These are phyloP conservation scores for Illadopsis cleaveri DNA, from an alignment of 2,113 vertebrate species.

Conservation along the genomic window DNA sequence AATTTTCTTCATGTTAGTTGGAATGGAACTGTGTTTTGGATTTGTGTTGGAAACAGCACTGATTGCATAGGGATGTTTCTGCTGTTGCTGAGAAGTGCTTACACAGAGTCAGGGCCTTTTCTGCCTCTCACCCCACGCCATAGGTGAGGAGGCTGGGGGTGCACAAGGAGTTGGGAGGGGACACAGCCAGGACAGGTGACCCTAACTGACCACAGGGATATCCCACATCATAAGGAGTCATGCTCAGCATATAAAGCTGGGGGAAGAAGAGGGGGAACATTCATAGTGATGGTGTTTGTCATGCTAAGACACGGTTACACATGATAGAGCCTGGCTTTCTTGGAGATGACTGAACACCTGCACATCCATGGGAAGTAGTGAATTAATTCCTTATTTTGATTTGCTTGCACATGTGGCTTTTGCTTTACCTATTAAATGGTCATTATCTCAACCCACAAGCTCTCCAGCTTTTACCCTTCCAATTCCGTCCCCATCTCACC, in stretches of 20 bases:
- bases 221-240: background rate
- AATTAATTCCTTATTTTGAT: background rate
- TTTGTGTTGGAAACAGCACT: background rate
- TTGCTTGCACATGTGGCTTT: accelerated
- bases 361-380: background rate
- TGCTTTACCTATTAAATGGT: background rate
- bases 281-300: background rate
- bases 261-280: accelerated
- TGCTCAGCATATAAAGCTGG: background rate
- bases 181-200: background rate
- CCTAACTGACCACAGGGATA: background rate
- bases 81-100: background rate
- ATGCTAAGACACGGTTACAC: accelerated
- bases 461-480: background rate
- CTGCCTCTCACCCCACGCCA: background rate
- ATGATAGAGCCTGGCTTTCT: background rate
- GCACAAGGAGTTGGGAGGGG: background rate
- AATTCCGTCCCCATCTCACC: background rate
- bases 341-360: background rate
- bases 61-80: background rate
- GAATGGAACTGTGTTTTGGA: background rate
- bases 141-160: accelerated
- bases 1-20: background rate
- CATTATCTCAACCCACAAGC: background rate
- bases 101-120: background rate